Conservation (phyloP, 2,888 invertebrate genomes). For the Hypomecis punctinalis region DNA sequence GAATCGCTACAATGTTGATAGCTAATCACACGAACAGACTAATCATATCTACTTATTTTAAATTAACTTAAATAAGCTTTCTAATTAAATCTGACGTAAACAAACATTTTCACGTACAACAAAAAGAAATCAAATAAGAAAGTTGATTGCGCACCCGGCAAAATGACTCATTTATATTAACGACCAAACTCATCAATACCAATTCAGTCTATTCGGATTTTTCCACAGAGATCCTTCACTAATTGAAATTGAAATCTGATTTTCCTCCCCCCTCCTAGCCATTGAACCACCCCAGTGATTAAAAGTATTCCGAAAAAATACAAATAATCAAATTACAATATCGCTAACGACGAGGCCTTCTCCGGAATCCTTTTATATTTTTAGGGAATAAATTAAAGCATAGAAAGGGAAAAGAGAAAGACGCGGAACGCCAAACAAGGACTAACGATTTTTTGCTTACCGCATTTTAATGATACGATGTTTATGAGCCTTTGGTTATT, state of each 20-base stretch:
- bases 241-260: conserved; percentile 85
- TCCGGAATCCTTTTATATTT: conserved; percentile 84
- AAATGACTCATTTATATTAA: conserved; percentile 80
- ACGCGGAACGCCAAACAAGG: conserved; percentile 69
- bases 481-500: conserved; percentile 40
- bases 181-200: conserved; percentile 81
- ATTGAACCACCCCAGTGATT: conserved; percentile 75
- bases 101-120: conserved; percentile 27
- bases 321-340: conserved; percentile 86
- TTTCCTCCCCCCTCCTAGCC: conserved; percentile 68
- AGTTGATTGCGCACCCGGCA: conserved; percentile 65
- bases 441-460: conserved; percentile 69
- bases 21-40: background rate
- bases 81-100: conserved; percentile 27
- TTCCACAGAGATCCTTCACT: conserved; percentile 78
- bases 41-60: background rate
- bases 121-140: conserved; percentile 44
- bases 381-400: conserved; percentile 81
- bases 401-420: conserved; percentile 69
- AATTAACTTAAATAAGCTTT: conserved; percentile 20
- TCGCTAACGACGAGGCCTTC: conserved; percentile 81
- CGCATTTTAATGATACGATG: conserved; percentile 47
- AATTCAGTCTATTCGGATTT: conserved; percentile 74
- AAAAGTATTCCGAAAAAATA: conserved; percentile 84
- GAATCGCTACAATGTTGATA: background rate